A percentile compares a stretch with the other conserved stretches of the same genome.
Evolutionary conservation across 2,888 invertebrate species (phyloP).

Genomic region (Drosophila peninsularis): DNA sequence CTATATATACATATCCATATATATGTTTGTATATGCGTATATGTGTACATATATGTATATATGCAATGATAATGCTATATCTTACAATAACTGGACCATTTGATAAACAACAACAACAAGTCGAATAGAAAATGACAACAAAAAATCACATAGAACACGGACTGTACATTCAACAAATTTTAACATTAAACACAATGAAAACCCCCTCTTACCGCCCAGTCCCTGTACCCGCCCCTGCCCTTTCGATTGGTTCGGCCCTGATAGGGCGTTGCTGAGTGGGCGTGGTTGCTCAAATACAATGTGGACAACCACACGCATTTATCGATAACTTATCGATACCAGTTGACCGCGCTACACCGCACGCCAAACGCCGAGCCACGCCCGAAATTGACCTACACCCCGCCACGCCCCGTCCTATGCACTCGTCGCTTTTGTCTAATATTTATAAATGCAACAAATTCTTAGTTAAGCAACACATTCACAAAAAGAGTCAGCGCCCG

Average conservation of each 20-base stretch:
- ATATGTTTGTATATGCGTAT: background rate
- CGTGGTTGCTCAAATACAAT: slow-evolving; percentile 3
- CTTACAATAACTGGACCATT: slow-evolving; percentile 7
- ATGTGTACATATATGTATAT: background rate
- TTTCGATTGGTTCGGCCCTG: background rate
- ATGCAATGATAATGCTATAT: background rate
- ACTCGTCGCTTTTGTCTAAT: slow-evolving; percentile 67
- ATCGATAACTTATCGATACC: slow-evolving; percentile 4
- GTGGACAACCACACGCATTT: background rate
- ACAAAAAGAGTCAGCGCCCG: slow-evolving; percentile 25
- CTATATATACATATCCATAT: background rate
- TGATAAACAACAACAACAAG: background rate
- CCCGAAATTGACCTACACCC: too few relatives aligned
- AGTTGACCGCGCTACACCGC: background rate
- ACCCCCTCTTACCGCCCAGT: too few relatives aligned
- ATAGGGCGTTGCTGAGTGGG: slow-evolving; percentile 10
- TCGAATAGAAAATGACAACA: too few relatives aligned
- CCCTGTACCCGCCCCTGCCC: background rate
- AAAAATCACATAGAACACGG: background rate
- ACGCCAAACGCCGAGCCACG: background rate
- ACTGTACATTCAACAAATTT: slow-evolving; percentile 19
- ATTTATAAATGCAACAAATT: slow-evolving; percentile 61
- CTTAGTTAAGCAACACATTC: slow-evolving; percentile 25
- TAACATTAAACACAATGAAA: background rate
- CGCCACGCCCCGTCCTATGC: background rate